Evolutionary conservation across 37 sponge, comb jelly and placozoan genomes (phyloP), one percentile per base, ranked within the genome.

Genomic region (Tethya wilhelma): DNA sequence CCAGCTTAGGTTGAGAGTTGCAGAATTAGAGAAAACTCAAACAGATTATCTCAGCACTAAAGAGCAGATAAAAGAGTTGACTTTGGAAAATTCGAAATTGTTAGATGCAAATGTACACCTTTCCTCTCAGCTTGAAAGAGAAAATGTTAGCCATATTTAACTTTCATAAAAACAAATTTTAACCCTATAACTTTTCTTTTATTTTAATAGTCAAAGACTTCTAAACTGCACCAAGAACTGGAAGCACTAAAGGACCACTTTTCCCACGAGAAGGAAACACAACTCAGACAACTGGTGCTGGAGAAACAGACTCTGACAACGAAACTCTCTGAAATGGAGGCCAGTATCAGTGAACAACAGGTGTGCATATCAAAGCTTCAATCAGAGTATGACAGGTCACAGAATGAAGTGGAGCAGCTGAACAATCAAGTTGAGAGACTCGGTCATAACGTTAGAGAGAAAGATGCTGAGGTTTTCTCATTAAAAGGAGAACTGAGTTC

Each of bases 381-480:
- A 37, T 17, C 9, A 0, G 45, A 86, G 66, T 45, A 71, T 26
- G 26, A 32, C 5, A 56, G 22, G 0, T 60, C 53, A 11, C 73
- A 79, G 58, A 36, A 71, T 34, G 85, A 77, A 2, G 63, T 77
- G 1, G 62, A 84, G 71, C 7, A 8, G 23, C 70, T 84, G 22
- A 56, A 28, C 2, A 2, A 41, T 33, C 53, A 75, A 30, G 34
- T 75, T 26, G 68, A 55, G n/a, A 25, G 20, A 23, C 84, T 83
- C 12, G 53, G 4, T 1, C 60, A 31, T 32, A 74, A 83, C 20
- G 20, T 77, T 63, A 39, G 11, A n/a, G 55, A 38, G 19, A 84
- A 84, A 56, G 77, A 77, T 32, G 44, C 1, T 23, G 81, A 80
- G 71, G 70, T 70, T 0, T 71, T 32, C 30, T 2, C 64, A 26